Percentiles rank a stretch among this genome's conserved stretches.
phyloP scores from a whole-genome alignment of 2,888 invertebrate genomes.

The Drosophila merina region DNA sequence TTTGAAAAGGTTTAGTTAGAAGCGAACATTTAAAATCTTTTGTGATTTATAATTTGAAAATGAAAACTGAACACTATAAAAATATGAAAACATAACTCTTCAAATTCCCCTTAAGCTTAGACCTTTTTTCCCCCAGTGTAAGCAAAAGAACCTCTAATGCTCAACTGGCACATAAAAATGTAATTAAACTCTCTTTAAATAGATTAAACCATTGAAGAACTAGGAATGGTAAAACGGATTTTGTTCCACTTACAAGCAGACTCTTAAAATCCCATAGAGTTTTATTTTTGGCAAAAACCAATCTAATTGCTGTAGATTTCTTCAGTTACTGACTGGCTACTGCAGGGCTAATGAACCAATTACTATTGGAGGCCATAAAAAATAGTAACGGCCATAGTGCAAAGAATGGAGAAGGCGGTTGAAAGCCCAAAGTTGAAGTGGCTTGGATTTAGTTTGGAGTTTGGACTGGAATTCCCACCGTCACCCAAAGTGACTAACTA shows the following conservation, averaged over 20 bases:
- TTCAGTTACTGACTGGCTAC: slow-evolving; percentile 31
- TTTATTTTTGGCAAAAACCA: slow-evolving; percentile 32
- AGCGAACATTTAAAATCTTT: slow-evolving; percentile 2
- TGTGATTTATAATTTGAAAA: background rate
- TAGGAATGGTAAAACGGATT: slow-evolving; percentile 32
- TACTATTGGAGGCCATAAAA: slow-evolving; percentile 72
- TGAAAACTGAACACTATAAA: too few relatives aligned
- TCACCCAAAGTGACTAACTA: slow-evolving; percentile 48
- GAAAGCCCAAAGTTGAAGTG: slow-evolving; percentile 56
- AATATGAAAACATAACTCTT: too few relatives aligned
- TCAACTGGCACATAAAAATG: slow-evolving; percentile 12
- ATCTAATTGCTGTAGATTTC: slow-evolving; percentile 59
- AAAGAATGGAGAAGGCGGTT: slow-evolving; percentile 36
- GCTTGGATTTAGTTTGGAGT: slow-evolving; percentile 40
- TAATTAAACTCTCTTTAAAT: slow-evolving; percentile 22
- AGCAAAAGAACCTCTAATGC: background rate
- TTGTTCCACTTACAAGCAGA: slow-evolving; percentile 57
- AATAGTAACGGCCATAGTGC: slow-evolving; percentile 46
- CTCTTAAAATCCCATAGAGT: slow-evolving; percentile 33
- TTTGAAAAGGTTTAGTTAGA: background rate
- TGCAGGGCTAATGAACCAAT: slow-evolving; percentile 79
- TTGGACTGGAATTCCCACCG: slow-evolving; percentile 72
- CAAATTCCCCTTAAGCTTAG: background rate
- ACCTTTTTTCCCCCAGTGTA: slow-evolving; percentile 6
- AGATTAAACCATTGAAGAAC: background rate